These are phyloP conservation scores for Porphyrio hochstetteri DNA, from an alignment of 2,113 vertebrate genomes.

Conservation along the genomic window DNA sequence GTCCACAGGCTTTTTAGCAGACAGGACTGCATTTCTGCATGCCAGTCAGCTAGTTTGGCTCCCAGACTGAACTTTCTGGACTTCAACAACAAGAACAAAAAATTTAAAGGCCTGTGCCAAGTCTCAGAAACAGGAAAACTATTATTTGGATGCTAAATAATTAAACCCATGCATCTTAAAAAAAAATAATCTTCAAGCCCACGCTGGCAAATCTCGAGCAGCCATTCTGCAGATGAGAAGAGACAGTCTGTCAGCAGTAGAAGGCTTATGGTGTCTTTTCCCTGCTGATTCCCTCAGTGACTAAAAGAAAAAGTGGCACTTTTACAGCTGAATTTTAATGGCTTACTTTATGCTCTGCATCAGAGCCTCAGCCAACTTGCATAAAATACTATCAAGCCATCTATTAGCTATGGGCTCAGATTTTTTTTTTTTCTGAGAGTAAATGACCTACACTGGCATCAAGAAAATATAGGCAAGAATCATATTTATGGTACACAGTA, in stretches of 20 bases:
- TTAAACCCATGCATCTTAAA: background rate
- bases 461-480: background rate
- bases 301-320: background rate
- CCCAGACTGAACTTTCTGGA: background rate
- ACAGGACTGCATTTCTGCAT: background rate
- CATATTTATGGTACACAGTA: background rate
- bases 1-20: background rate
- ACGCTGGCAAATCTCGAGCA: background rate
- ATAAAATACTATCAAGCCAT: background rate
- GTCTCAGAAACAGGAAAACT: background rate
- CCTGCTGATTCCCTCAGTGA: background rate
- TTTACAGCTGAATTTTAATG: constrained; percentile 21
- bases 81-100: background rate
- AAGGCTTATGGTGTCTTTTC: background rate
- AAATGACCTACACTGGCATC: background rate
- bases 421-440: background rate
- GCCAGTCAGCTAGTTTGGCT: background rate
- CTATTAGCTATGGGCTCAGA: background rate
- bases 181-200: background rate
- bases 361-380: background rate
- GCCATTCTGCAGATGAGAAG: background rate
- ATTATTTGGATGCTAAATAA: background rate
- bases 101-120: background rate
- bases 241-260: background rate
- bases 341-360: background rate